Evolutionary conservation across 2,888 invertebrate genomes (phyloP), one percentile per base, ranked within the genome.

Genomic region (Heteromurus nitidus): DNA sequence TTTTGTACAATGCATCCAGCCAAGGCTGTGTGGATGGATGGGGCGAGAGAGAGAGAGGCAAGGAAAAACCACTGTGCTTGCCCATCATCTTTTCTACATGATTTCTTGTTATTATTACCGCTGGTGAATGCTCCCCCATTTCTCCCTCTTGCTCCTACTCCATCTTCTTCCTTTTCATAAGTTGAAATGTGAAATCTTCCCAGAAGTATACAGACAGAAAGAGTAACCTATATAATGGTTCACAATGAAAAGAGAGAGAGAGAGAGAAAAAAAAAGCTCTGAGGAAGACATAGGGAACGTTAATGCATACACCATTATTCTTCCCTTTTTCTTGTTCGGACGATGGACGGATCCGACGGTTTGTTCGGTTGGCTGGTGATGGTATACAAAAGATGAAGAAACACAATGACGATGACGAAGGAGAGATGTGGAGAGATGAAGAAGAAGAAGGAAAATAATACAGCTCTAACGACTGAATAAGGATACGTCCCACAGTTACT

Each of bases 31-130:
- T 9, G 13, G 13, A 36, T 58, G 58, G 58, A 24, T 5, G 55
- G 24, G 24, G 62, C 70, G 69, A 81, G 53, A 62, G 42, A 72
- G 31, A 58, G 62, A 50, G 47, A 75, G 65, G 58, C 65, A 44
- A 75, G 67, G 30, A 72, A 74, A 79, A 74, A 79, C 79, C 76
- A 79, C 79, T 74, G 79, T 75, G 77, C 58, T 82, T 79, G 68
- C 70, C 77, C 70, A 82, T 73, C 76, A 73, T 82, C 70, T 76
- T 69, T 53, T 73, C n/a, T 81, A 76, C 70, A 75, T 76, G 70
- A 74, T 73, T 72, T 80, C 60, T 58, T 26, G 44, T 68, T 74
- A 67, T 73, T 80, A 65, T 69, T 73, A 47, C 42, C 69, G 42
- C 65, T 36, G 31, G 50, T 80, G 74, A 80, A 80, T 73, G 67